These are phyloP conservation scores for Phocoena phocoena DNA, from an alignment of 2,113 vertebrate genomes.

Conservation along the genomic window DNA sequence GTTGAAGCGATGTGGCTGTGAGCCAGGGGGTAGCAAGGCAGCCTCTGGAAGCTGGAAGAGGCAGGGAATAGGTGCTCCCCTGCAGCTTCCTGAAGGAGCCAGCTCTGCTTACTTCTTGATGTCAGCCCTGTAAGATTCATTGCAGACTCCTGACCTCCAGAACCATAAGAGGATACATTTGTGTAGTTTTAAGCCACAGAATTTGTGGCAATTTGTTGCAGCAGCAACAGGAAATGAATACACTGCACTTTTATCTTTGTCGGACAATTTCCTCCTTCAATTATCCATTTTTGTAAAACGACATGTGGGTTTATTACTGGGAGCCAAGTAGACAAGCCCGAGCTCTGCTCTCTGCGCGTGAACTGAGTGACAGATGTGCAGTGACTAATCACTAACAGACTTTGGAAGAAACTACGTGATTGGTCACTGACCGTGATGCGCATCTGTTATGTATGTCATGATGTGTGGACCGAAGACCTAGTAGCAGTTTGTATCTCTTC, in stretches of 20 bases:
- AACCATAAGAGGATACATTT: background rate
- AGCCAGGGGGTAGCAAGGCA: too few species aligned
- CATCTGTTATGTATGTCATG: background rate
- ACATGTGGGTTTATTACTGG: background rate
- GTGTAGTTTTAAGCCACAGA: background rate
- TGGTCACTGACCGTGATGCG: rapidly evolving
- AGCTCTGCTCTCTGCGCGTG: background rate
- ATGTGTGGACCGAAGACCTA: too few species aligned
- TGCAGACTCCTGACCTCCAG: background rate
- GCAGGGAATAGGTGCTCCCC: rapidly evolving
- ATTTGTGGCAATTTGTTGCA: background rate
- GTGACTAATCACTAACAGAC: background rate
- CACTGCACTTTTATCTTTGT: background rate
- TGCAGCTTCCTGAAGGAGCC: background rate
- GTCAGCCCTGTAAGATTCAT: background rate
- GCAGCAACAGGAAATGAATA: background rate
- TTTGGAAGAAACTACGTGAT: background rate
- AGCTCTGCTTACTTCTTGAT: background rate
- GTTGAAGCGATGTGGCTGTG: rapidly evolving
- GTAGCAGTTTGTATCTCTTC: background rate
- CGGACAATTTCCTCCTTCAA: background rate
- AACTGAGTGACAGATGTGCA: background rate
- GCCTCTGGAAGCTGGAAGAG: background rate
- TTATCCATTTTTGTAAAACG: background rate
- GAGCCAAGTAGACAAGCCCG: background rate